Base-by-base conservation (phyloP, 2,797 vertebrate genomes). In the Garrulus glandarius region DNA sequence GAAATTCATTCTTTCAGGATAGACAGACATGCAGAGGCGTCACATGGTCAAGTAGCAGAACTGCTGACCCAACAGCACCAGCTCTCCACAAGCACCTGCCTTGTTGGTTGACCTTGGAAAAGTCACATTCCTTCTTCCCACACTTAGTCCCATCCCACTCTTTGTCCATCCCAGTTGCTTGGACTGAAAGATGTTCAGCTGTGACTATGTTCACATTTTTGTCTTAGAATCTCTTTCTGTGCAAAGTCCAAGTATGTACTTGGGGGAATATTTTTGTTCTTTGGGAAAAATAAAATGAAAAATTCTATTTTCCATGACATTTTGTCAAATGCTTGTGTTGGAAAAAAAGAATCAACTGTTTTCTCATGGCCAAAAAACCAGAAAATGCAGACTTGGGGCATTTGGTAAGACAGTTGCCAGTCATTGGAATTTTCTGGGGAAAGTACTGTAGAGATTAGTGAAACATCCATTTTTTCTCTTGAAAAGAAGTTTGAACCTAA, bases 1-100 rank as follows among this genome's bases (percentile, higher is more conserved):
- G 72, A 24, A 47, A 18, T 87, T 94, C 78, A 75, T 77, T 75
- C 41, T 36, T 89, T 53, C 68, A 64, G 96, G 94, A 71, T 16
- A 84, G 85, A 55, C 72, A 24, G 85, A 87, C 21, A 3, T 1
- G 0, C 43, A 34, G 76, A 95, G 91, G 92, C 36, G 5, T 74
- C 15, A 1, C 76, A 5, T 32, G 88, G 88, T 41, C 90, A 79
- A 74, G 95, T 20, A 87, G 64, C 91, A 96, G 84, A 91, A 83
- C 20, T 14, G 78, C 91, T 78, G 93, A 86, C 46, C 93, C 53
- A 57, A 27, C 77, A 79, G 87, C 10, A 6, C 29, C 89, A 69
- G 84, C 41, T 9, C 89, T 57, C 65, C 43, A 9, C 76, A 36
- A 13, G 67, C 0, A 0, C 72, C 72, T 32, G n/a, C 32, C 60